Percentiles rank a stretch among this genome's conserved stretches.
phyloP scores from a whole-genome alignment of 2,888 invertebrate genomes.

The Xestia ashworthii region DNA sequence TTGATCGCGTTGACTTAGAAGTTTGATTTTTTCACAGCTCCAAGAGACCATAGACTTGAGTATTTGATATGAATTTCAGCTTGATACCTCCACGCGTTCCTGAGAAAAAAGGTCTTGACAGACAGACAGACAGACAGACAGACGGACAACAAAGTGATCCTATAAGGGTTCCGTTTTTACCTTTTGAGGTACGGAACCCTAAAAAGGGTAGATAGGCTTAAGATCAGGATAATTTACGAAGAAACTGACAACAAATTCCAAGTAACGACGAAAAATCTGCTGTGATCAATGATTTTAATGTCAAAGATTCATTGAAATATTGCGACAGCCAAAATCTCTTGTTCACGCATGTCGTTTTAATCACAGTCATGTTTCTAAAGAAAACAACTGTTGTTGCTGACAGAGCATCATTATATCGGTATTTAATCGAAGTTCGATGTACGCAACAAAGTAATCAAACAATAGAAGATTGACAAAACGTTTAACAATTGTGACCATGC shows the following conservation, averaged over 20 bases:
- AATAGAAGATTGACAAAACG: conserved; percentile 41
- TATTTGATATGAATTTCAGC: too few species aligned
- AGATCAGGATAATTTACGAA: not conserved
- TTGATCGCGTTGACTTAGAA: too few species aligned
- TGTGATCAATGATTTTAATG: not conserved
- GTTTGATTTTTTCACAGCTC: too few species aligned
- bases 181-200: too few species aligned
- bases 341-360: conserved; percentile 9
- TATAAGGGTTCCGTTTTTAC: too few species aligned
- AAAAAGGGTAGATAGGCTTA: not conserved
- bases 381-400: conserved; percentile 18
- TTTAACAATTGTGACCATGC: conserved; percentile 44
- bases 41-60: too few species aligned
- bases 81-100: too few species aligned
- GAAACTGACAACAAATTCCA: not conserved
- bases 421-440: conserved; percentile 30
- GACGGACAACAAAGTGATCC: too few species aligned
- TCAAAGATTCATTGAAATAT: conserved; percentile 13
- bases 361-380: not conserved
- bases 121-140: too few species aligned
- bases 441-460: conserved; percentile 31
- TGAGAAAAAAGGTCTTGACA: too few species aligned
- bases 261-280: not conserved
- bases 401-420: conserved; percentile 35
- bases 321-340: conserved; percentile 9